These are phyloP conservation scores for Elegia similella DNA, from an alignment of 2,888 invertebrate species.

Conservation along the genomic window DNA sequence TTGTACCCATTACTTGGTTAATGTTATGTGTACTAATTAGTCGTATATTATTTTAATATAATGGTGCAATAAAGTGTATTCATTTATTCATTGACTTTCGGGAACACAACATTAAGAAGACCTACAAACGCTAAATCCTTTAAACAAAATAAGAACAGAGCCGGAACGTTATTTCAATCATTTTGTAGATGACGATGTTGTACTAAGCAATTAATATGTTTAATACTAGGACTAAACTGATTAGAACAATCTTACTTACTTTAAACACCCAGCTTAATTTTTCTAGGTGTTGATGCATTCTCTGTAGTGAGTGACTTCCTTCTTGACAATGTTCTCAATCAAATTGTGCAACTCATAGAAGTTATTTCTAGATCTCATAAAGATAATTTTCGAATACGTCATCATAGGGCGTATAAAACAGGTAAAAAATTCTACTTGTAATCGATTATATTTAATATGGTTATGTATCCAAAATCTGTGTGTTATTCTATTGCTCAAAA, in stretches of 20 bases:
- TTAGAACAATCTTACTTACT: not conserved
- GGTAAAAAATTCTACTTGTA: constrained; percentile 28
- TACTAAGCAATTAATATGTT: too few relatives aligned
- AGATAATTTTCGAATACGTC: constrained; percentile 28
- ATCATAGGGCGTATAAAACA: constrained; percentile 27
- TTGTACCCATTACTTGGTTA: too few relatives aligned
- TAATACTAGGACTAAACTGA: not conserved
- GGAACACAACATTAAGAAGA: too few relatives aligned
- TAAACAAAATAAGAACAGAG: too few relatives aligned
- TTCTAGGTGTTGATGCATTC: constrained; percentile 24
- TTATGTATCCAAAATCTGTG: constrained; percentile 1
- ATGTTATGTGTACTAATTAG: too few relatives aligned
- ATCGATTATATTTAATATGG: not conserved
- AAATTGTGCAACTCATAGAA: not conserved
- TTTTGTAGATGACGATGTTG: too few relatives aligned
- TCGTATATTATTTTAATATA: too few relatives aligned
- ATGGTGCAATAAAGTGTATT: too few relatives aligned
- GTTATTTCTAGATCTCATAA: not conserved
- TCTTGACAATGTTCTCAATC: not conserved
- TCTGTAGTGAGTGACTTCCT: constrained; percentile 25
- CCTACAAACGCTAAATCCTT: too few relatives aligned
- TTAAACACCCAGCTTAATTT: not conserved
- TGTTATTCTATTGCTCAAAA: not conserved
- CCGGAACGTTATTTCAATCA: too few relatives aligned
- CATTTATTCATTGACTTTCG: too few relatives aligned